Evolutionary conservation across 2,888 invertebrate genomes (phyloP).

Genomic region (Marasmarcha lunaedactyla): DNA sequence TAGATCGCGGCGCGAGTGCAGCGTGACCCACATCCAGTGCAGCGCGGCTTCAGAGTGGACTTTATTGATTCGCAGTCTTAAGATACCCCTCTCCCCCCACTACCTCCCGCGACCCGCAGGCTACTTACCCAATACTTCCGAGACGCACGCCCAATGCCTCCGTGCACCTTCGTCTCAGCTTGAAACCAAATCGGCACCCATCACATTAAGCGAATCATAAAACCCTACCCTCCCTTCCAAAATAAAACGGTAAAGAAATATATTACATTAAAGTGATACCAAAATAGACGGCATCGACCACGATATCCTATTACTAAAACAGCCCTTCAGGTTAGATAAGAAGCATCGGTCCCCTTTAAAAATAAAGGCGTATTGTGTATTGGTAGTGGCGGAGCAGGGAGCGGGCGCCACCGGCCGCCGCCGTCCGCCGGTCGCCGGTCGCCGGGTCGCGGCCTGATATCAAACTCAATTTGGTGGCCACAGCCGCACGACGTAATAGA

Average conservation of each 20-base stretch:
- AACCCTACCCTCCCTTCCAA: no score
- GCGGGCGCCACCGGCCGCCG: constrained; percentile 14
- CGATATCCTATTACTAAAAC: no score
- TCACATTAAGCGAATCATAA: no score
- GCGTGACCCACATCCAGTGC: constrained; percentile 65
- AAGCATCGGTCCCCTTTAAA: not conserved
- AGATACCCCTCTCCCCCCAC: constrained; percentile 51
- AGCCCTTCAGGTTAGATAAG: no score
- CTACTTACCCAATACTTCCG: constrained; percentile 64
- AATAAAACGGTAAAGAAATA: constrained; percentile 4
- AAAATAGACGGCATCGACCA: no score
- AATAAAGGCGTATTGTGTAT: not conserved
- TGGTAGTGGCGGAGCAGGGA: constrained; percentile 2
- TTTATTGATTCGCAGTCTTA: constrained; percentile 72
- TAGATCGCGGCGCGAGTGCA: constrained; percentile 40
- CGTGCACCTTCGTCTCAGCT: no score
- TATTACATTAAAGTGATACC: no score
- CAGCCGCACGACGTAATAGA: constrained; percentile 24
- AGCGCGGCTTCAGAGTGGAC: constrained; percentile 65
- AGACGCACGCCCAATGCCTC: constrained; percentile 12
- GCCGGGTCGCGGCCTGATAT: constrained; percentile 18
- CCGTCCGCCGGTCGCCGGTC: constrained; percentile 32
- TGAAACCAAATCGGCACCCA: no score
- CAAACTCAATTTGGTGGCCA: constrained; percentile 28
- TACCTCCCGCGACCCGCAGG: constrained; percentile 32